Percentiles rank a stretch among this genome's conserved stretches.
These are phyloP conservation scores for Gorsachius goisagi DNA, from an alignment of 2,113 vertebrate genomes.

Conservation along the genomic window DNA sequence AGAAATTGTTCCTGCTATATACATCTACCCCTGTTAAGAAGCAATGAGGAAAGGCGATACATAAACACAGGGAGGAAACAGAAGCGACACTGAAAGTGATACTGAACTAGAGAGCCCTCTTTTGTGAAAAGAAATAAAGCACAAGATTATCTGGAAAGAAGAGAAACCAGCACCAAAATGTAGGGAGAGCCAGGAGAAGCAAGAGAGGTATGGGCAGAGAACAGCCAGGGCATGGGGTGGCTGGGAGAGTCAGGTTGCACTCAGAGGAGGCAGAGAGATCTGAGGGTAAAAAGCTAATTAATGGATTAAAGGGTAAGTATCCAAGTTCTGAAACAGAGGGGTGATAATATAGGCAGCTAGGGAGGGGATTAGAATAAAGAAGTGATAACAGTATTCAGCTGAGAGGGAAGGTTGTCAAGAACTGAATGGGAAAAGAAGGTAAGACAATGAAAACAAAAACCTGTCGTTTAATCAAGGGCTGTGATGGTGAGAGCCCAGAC, in stretches of 20 bases:
- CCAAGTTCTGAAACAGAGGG: slow-evolving; percentile 70
- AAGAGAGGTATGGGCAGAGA: neutral
- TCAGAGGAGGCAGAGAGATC: slow-evolving; percentile 45
- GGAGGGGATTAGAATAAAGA: slow-evolving; percentile 79
- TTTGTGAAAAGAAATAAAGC: slow-evolving; percentile 48
- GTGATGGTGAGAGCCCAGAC: slow-evolving; percentile 55
- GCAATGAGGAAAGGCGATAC: slow-evolving; percentile 7
- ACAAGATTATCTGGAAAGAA: slow-evolving; percentile 53
- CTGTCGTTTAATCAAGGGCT: slow-evolving; percentile 72
- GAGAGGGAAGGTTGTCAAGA: slow-evolving; percentile 76
- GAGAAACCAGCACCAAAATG: slow-evolving; percentile 32
- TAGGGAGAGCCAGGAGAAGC: neutral
- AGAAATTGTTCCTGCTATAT: slow-evolving; percentile 9
- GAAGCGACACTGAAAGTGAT: slow-evolving; percentile 28
- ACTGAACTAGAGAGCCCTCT: neutral
- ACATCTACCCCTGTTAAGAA: slow-evolving; percentile 24
- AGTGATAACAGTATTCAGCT: slow-evolving; percentile 81
- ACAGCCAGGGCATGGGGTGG: neutral
- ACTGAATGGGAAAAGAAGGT: slow-evolving; percentile 69
- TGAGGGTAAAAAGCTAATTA: slow-evolving; percentile 77
- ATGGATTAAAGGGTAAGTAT: slow-evolving; percentile 75
- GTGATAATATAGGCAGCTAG: slow-evolving; percentile 79
- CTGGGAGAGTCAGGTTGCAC: slow-evolving; percentile 60
- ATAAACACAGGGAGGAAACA: slow-evolving; percentile 30
- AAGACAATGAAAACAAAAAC: slow-evolving; percentile 75